Evolutionary conservation across 2,888 invertebrate genomes (phyloP), one percentile per base, ranked within the genome.

Genomic region (Tolmerus cingulatus): DNA sequence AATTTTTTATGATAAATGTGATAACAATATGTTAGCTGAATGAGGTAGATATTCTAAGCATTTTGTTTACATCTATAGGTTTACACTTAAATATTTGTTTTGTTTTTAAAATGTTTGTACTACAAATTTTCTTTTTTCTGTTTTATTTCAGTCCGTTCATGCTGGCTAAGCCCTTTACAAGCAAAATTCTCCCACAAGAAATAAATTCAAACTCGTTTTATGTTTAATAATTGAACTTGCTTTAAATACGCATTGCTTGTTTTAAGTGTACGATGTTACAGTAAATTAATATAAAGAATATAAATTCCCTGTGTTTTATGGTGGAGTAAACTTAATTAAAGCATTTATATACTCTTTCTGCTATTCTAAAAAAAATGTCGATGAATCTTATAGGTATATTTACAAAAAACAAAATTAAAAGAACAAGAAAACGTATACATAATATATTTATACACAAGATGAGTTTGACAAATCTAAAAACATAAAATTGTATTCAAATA

Each of bases 111-210:
- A 16, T 46, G 43, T 9, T 27, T 79, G 57, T 74, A 84, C 57
- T 84, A 40, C 19, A 84, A 84, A 81, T 87, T 89, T 89, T 76
- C 89, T 87, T 90, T 89, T 90, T 89, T 90, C 90, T 90, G 90
- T 89, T 90, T 92, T 90, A 89, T 92, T 92, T 92, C 93, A 93
- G 92, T 93, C 93, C 90, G 92, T 92, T 90, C 93, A 93, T 92
- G 92, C 93, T 90, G 92, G 92, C 90, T 93, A 92, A 92, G 43
- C 66, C 19, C 43, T 40, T 81, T 84, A 37, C 57, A 84, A 66
- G 84, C 84, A 34, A 66, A 87, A 74, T 81, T 16, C 40, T 81
- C 51, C 81, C 27, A 81, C 51, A 81, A 81, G 27, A 51, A 55
- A 81, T 23, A 66, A 55, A 66, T 23, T 23, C 66, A 66, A 66